Conservation (phyloP, 2,113 vertebrate species). For the Sus scrofa region DNA sequence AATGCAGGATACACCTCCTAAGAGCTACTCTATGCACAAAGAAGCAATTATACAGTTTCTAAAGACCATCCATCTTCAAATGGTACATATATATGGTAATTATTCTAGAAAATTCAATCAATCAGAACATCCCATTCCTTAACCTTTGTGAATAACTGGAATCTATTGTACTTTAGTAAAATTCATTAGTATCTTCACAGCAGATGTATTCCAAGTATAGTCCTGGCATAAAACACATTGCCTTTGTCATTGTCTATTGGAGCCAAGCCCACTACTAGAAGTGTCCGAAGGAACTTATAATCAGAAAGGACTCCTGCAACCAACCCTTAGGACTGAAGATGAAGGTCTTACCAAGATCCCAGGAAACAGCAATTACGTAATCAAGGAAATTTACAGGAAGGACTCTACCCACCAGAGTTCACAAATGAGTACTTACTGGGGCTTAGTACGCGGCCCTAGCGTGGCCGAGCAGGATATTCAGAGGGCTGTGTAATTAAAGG, state of each 20-base stretch:
- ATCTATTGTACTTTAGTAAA: conserved; percentile 21
- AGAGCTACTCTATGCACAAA: not conserved
- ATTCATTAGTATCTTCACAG: not conserved
- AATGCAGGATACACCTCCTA: not conserved
- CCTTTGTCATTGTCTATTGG: not conserved
- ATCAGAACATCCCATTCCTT: not conserved
- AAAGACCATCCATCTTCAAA: not conserved
- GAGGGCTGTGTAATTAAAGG: not conserved
- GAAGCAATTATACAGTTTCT: not conserved
- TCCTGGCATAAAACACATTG: not conserved
- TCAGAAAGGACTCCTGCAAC: not conserved
- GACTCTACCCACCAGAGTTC: not conserved
- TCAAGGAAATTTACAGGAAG: not conserved
- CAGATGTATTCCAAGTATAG: not conserved
- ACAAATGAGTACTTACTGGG: not conserved
- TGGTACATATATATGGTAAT: not conserved
- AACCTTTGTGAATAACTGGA: not conserved
- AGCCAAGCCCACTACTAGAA: not conserved
- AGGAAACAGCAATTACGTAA: not conserved
- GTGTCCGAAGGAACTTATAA: not conserved
- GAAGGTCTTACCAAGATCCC: not conserved
- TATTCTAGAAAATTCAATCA: conserved; percentile 17
- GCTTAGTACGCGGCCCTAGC: not conserved
- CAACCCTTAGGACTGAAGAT: not conserved
- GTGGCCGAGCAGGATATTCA: not conserved